Evolutionary conservation across 2,888 invertebrate genomes (phyloP).

Genomic region (Drosophila austrosaltans): DNA sequence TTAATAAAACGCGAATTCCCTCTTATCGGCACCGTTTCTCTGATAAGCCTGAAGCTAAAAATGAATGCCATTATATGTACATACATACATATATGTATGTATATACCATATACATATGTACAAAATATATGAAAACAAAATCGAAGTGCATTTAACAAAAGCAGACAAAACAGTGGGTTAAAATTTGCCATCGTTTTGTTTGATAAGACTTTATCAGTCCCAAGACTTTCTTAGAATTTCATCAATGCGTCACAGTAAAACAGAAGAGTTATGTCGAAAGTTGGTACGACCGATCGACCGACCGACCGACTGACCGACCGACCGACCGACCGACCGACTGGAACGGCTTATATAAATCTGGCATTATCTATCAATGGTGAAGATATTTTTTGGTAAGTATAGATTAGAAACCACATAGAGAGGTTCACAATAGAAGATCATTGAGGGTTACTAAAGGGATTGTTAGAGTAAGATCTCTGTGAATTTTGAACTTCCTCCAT

Average conservation of each 20-base stretch:
- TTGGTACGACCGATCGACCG: too few species aligned
- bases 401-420: too few species aligned
- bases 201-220: conserved; percentile 7
- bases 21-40: conserved; percentile 33
- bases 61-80: background rate
- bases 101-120: background rate
- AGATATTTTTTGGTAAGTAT: too few species aligned
- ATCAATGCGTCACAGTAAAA: background rate
- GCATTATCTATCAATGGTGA: too few species aligned
- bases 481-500: too few species aligned
- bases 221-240: background rate
- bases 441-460: too few species aligned
- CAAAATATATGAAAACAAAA: background rate
- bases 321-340: too few species aligned
- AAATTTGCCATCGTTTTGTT: background rate
- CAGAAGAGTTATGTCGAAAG: background rate
- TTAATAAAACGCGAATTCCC: conserved; percentile 22
- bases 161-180: background rate
- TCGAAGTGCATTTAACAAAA: conserved; percentile 3
- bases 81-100: background rate
- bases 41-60: conserved; percentile 4
- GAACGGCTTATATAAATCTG: background rate
- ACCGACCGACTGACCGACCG: too few species aligned
- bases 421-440: too few species aligned
- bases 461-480: too few species aligned